Conservation (phyloP, 64 coral and sea anemone genomes). For the Montipora foliosa region DNA sequence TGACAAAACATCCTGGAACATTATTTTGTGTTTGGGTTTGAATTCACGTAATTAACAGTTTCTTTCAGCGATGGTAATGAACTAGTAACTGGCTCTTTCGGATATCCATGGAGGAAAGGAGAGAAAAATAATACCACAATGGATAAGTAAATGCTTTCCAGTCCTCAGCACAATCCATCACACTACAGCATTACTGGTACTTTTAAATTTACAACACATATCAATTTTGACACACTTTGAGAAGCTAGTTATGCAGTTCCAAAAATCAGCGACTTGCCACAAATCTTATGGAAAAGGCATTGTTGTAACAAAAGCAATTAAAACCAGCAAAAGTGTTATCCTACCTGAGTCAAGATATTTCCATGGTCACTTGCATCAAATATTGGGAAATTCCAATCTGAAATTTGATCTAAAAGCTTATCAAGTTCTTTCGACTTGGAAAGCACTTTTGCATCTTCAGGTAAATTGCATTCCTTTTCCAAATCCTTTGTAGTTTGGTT, state of each 20-base stretch:
- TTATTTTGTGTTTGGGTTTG: too few relatives aligned
- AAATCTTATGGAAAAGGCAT: neutral
- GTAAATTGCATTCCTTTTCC: neutral
- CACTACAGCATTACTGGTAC: too few relatives aligned
- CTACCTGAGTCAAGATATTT: slow-evolving; percentile 91
- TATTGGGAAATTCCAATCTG: slow-evolving; percentile 98
- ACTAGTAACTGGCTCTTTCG: too few relatives aligned
- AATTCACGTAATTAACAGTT: too few relatives aligned
- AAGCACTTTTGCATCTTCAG: slow-evolving; percentile 62
- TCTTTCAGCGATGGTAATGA: too few relatives aligned
- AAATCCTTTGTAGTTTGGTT: slow-evolving; percentile 3
- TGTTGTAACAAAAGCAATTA: neutral
- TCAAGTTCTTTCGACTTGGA: slow-evolving; percentile 73
- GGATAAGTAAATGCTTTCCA: too few relatives aligned
- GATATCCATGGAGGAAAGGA: too few relatives aligned
- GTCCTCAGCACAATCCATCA: too few relatives aligned
- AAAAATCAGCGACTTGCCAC: neutral
- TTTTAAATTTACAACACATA: too few relatives aligned
- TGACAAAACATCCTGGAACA: too few relatives aligned
- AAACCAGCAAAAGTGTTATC: neutral
- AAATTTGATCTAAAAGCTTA: slow-evolving; percentile 76
- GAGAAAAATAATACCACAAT: too few relatives aligned
- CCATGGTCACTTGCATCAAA: slow-evolving; percentile 96
- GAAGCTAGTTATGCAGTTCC: neutral
- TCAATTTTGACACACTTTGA: too few relatives aligned